Evolutionary conservation across 2,888 invertebrate species (phyloP).

Genomic region (Psococerastis gibbosa): DNA sequence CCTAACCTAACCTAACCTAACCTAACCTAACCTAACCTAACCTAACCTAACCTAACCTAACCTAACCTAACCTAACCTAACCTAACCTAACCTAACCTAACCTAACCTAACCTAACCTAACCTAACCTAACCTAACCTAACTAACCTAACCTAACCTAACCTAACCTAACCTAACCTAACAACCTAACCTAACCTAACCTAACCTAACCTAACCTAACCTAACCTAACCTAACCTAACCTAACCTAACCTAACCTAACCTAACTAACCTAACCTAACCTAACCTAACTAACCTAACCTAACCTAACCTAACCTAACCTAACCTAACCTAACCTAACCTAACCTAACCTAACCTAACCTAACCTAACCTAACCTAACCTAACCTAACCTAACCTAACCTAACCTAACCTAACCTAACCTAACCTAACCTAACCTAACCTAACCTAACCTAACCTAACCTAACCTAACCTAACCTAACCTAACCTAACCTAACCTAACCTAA

Average conservation of each 20-base stretch:
- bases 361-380: conserved; percentile 1
- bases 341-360: conserved; percentile 1
- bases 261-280: conserved; percentile 1
- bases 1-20: too few species aligned
- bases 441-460: conserved; percentile 1
- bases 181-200: conserved; percentile 1
- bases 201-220: conserved; percentile 1
- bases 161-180: conserved; percentile 1
- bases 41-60: conserved; percentile 4
- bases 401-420: conserved; percentile 1
- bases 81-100: conserved; percentile 1
- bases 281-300: conserved; percentile 1
- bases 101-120: conserved; percentile 1
- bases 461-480: conserved; percentile 1
- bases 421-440: conserved; percentile 1
- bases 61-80: conserved; percentile 1
- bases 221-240: conserved; percentile 1
- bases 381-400: conserved; percentile 1
- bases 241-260: conserved; percentile 1
- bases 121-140: background rate
- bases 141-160: background rate
- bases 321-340: conserved; percentile 1
- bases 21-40: too few species aligned
- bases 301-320: conserved; percentile 1
- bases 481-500: conserved; percentile 1